phyloP scores from a whole-genome alignment of 1,140 invertebrate species.

The Trypoxylus dichotomus region DNA sequence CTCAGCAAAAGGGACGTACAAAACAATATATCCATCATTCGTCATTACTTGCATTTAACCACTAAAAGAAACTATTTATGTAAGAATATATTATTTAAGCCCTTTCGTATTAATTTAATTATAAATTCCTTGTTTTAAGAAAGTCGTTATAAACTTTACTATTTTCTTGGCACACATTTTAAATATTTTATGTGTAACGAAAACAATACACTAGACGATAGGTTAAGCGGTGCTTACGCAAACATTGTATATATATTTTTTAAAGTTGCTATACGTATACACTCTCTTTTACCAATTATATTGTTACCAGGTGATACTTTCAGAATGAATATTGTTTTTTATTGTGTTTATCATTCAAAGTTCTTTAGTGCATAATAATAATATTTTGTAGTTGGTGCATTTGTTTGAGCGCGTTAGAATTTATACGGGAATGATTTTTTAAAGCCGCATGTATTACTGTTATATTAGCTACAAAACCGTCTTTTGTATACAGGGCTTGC shows the following conservation, averaged over 20 bases:
- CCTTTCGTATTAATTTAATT: not conserved
- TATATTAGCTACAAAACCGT: too few relatives aligned
- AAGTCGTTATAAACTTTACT: not conserved
- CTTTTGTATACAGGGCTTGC: too few relatives aligned
- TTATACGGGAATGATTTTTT: too few relatives aligned
- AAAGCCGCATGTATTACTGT: too few relatives aligned
- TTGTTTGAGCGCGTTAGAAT: too few relatives aligned
- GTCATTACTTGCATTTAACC: not conserved
- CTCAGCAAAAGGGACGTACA: not conserved
- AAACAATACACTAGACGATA: not conserved
- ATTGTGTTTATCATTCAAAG: too few relatives aligned
- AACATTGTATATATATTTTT: not conserved
- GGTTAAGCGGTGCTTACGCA: not conserved
- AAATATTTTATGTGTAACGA: constrained; percentile 21
- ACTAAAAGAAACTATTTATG: too few relatives aligned
- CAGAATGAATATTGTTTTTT: too few relatives aligned
- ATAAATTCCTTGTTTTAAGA: not conserved
- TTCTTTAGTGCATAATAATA: too few relatives aligned
- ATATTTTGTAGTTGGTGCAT: too few relatives aligned
- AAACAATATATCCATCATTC: not conserved
- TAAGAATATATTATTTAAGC: too few relatives aligned
- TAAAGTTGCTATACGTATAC: not conserved
- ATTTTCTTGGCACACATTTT: constrained; percentile 11
- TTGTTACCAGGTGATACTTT: not conserved
- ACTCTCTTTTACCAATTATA: not conserved